Percentiles rank a stretch among this genome's conserved stretches.
Evolutionary conservation across 2,888 invertebrate species (phyloP).

Genomic region (Drosophila anomalata): DNA sequence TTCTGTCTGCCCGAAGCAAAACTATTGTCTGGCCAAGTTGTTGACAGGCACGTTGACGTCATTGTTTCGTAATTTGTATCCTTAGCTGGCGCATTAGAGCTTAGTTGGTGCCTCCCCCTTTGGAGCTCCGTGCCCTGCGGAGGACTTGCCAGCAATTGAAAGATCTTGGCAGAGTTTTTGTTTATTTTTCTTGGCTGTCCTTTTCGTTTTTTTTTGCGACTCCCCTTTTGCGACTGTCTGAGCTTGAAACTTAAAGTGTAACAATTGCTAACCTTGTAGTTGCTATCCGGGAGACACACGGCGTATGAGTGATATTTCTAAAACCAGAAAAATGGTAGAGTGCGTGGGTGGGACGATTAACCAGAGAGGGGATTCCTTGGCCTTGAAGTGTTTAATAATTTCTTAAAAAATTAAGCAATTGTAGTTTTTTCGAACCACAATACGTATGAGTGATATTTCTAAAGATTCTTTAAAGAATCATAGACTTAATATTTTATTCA

Average conservation of each 20-base stretch:
- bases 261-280: neutral
- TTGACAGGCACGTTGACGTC: conserved; percentile 81
- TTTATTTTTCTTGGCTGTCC: conserved; percentile 6
- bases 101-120: conserved; percentile 62
- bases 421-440: no score
- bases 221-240: conserved; percentile 5
- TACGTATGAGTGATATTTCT: no score
- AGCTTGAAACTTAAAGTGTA: conserved; percentile 7
- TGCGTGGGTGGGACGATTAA: no score
- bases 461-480: no score
- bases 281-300: neutral
- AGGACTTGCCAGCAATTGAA: conserved; percentile 37
- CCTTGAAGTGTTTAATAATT: no score
- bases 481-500: no score
- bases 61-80: conserved; percentile 78
- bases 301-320: neutral
- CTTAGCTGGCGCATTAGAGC: conserved; percentile 76
- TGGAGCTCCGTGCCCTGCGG: neutral
- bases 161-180: conserved; percentile 22
- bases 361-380: no score
- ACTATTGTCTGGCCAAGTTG: conserved; percentile 80
- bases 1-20: conserved; percentile 54
- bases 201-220: neutral
- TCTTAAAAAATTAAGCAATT: no score
- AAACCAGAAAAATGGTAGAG: no score